phyloP scores from a whole-genome alignment of 2,113 vertebrate genomes.

The Halichoerus grypus region DNA sequence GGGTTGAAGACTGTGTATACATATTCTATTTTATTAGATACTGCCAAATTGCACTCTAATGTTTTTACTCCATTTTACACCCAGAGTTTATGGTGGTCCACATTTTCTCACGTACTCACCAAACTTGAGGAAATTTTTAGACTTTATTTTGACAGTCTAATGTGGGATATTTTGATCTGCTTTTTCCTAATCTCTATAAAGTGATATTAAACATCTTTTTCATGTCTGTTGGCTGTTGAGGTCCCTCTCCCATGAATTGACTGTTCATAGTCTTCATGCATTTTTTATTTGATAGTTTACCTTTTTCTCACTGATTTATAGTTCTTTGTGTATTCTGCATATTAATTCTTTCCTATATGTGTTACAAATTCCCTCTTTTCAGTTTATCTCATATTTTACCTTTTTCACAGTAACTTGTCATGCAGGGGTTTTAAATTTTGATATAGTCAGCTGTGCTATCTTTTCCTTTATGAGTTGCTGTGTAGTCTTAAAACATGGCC shows the following conservation, averaged over 20 bases:
- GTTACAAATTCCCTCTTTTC: neutral
- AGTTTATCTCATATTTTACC: neutral
- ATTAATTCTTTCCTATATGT: neutral
- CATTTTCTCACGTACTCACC: neutral
- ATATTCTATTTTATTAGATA: neutral
- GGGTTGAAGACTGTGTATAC: neutral
- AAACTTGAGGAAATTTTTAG: neutral
- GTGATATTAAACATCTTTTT: neutral
- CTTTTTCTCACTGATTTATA: neutral
- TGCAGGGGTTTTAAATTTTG: neutral
- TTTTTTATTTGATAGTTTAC: neutral
- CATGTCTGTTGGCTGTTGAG: neutral
- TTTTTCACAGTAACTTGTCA: neutral
- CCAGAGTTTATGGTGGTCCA: neutral
- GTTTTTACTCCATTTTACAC: neutral
- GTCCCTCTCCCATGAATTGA: neutral
- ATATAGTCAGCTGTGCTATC: neutral
- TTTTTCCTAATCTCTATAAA: neutral
- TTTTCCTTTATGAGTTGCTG: conserved; percentile 21
- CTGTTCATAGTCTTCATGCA: neutral
- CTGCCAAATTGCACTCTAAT: neutral
- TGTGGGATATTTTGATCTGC: conserved; percentile 23
- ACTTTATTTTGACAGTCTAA: neutral
- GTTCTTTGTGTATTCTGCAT: neutral
- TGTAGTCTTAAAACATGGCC: neutral